A percentile compares a stretch with the other conserved stretches of the same genome.
Evolutionary conservation across 2,888 invertebrate genomes (phyloP).

Genomic region (Xanthorhoe designata): DNA sequence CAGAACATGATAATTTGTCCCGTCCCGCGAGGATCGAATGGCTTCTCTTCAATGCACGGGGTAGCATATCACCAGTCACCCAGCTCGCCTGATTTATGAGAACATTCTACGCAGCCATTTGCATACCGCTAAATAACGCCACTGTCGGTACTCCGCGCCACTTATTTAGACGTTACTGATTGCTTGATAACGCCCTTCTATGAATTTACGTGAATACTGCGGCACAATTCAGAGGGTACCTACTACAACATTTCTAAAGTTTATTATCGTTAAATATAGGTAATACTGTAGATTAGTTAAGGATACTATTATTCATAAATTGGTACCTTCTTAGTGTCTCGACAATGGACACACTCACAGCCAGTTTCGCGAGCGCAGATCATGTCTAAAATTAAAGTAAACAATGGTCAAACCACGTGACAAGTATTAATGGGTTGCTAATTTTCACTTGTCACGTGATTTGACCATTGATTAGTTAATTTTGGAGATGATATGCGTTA

Average conservation of each 20-base stretch:
- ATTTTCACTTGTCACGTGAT: no score
- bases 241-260: not conserved
- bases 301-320: no score
- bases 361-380: no score
- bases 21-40: not conserved
- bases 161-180: conserved; percentile 78
- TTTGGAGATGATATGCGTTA: no score
- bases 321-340: no score
- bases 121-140: conserved; percentile 71
- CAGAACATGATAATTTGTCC: not conserved
- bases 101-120: conserved; percentile 59
- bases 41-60: conserved; percentile 31
- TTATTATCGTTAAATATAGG: no score
- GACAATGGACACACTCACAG: no score
- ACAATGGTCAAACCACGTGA: no score
- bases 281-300: no score
- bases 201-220: conserved; percentile 64
- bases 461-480: no score
- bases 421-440: no score
- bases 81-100: conserved; percentile 62
- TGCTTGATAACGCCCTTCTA: conserved; percentile 69
- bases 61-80: conserved; percentile 25
- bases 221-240: conserved; percentile 41
- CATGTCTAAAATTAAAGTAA: no score
- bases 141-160: conserved; percentile 59